Percentiles rank a stretch among this genome's conserved stretches.
Evolutionary conservation across 1,140 invertebrate species (phyloP).

Genomic region (Nomia melanderi): DNA sequence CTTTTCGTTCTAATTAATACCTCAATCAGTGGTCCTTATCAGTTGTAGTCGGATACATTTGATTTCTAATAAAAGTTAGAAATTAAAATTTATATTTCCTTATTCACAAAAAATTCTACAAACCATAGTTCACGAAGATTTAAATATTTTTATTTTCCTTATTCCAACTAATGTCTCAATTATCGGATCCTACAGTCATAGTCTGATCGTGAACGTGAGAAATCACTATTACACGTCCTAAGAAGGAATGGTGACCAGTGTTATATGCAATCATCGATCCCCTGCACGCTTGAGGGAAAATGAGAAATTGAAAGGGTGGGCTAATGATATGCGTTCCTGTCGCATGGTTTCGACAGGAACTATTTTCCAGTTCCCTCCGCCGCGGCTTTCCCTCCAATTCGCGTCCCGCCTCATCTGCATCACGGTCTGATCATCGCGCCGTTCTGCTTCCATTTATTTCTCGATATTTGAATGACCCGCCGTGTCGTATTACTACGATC

Average conservation of each 20-base stretch:
- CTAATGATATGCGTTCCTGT: slow-evolving; percentile 63
- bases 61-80: too few relatives aligned
- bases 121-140: too few relatives aligned
- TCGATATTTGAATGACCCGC: slow-evolving; percentile 37
- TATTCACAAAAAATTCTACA: too few relatives aligned
- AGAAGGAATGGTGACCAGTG: not conserved
- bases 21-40: too few relatives aligned
- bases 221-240: not conserved
- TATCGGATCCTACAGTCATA: too few relatives aligned
- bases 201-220: not conserved
- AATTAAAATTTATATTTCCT: too few relatives aligned
- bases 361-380: slow-evolving; percentile 46
- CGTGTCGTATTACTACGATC: not conserved
- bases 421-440: slow-evolving; percentile 26
- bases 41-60: too few relatives aligned
- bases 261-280: slow-evolving; percentile 48
- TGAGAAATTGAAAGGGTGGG: slow-evolving; percentile 65
- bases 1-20: too few relatives aligned
- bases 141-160: too few relatives aligned
- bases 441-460: slow-evolving; percentile 58
- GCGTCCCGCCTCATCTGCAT: slow-evolving; percentile 34
- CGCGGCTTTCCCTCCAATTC: not conserved
- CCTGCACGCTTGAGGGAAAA: slow-evolving; percentile 49
- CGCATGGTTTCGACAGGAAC: slow-evolving; percentile 63
- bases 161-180: too few relatives aligned